These are phyloP conservation scores for Drosophila subsilvestris DNA, from an alignment of 2,888 invertebrate genomes.

Conservation along the genomic window DNA sequence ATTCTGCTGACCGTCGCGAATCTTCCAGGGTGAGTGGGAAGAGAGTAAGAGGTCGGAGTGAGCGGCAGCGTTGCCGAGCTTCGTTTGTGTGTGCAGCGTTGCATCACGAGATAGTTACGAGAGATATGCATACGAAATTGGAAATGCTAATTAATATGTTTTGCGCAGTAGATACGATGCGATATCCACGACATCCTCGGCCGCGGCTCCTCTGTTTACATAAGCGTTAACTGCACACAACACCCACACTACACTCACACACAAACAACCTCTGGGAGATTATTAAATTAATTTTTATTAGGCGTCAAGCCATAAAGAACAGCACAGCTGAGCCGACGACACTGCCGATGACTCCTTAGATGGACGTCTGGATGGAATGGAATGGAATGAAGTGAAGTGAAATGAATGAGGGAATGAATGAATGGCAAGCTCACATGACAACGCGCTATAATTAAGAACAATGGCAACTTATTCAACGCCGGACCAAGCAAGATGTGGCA, in stretches of 20 bases:
- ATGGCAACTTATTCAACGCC: slow-evolving; percentile 71
- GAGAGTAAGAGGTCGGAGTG: not conserved
- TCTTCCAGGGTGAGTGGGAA: slow-evolving; percentile 4
- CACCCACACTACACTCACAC: slow-evolving; percentile 61
- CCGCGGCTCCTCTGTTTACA: slow-evolving; percentile 66
- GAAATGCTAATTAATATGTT: slow-evolving; percentile 81
- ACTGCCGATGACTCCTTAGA: slow-evolving; percentile 9
- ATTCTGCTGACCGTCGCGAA: slow-evolving; percentile 50
- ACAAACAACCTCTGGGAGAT: slow-evolving; percentile 40
- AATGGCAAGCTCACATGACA: slow-evolving; percentile 79
- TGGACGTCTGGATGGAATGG: slow-evolving; percentile 8
- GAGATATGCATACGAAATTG: slow-evolving; percentile 78
- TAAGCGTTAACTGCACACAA: slow-evolving; percentile 67
- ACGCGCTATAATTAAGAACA: slow-evolving; percentile 80
- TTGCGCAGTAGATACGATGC: slow-evolving; percentile 73
- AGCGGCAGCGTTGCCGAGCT: slow-evolving; percentile 11
- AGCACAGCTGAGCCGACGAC: slow-evolving; percentile 59
- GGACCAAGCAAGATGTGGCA: slow-evolving; percentile 10
- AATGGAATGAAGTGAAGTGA: slow-evolving; percentile 19
- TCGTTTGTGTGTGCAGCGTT: slow-evolving; percentile 69
- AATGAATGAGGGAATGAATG: slow-evolving; percentile 49
- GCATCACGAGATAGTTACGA: slow-evolving; percentile 73
- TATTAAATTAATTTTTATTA: slow-evolving; percentile 81
- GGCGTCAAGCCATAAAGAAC: slow-evolving; percentile 79
- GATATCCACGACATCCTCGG: slow-evolving; percentile 46